phyloP scores from a whole-genome alignment of 2,797 vertebrate genomes.

The Cossypha caffra region DNA sequence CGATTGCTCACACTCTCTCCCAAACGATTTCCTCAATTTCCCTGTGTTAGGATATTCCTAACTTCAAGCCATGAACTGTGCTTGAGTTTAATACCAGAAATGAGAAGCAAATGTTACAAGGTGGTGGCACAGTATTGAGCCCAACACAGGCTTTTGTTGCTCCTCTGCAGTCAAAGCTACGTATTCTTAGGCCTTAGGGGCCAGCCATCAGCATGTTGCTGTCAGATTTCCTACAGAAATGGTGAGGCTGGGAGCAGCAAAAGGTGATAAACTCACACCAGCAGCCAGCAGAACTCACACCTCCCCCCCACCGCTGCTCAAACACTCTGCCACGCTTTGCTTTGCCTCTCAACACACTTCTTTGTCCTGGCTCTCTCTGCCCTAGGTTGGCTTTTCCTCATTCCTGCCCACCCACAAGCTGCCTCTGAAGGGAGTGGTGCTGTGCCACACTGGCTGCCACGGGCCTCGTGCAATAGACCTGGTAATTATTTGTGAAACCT shows the following conservation, averaged over 20 bases:
- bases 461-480: neutral
- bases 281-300: neutral
- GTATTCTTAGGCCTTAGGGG: neutral
- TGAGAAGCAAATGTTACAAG: neutral
- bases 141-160: fast-evolving
- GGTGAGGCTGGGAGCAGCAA: neutral
- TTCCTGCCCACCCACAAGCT: neutral
- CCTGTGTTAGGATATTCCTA: neutral
- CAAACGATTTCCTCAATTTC: neutral
- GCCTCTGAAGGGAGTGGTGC: neutral
- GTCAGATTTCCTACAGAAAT: neutral
- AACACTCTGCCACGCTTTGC: neutral
- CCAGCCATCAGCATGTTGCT: neutral
- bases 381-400: neutral
- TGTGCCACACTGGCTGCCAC: neutral
- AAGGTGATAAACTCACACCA: neutral
- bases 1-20: fast-evolving
- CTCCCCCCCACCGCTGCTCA: neutral
- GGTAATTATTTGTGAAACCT: neutral
- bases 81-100: neutral
- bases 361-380: neutral
- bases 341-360: neutral
- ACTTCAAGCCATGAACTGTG: neutral
- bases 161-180: neutral
- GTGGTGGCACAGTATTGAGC: neutral